Evolutionary conservation across 2,113 vertebrate species (phyloP), one percentile per base, ranked within the genome.

Genomic region (Trichechus manatus): DNA sequence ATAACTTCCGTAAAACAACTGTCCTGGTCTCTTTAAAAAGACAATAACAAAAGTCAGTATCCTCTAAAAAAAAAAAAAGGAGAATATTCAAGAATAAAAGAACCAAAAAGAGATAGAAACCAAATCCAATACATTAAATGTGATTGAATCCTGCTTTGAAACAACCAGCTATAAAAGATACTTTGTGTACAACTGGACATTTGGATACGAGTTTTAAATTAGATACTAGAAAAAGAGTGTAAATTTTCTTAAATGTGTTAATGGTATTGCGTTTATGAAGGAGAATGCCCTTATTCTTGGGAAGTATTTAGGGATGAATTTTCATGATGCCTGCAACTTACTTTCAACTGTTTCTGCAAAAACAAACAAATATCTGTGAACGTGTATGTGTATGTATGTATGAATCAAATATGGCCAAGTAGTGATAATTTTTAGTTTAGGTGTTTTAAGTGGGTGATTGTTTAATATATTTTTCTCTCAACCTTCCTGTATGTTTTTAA

Each of bases 91-190:
- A 47, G 66, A 75, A 81, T 82, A 53, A 92, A 94, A 78, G 1
- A 59, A 33, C 59, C 81, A 56, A 89, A 47, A 56, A 47, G 36
- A 84, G 50, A 77, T 36, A 96, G 88, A 6, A 22, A 23, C 36
- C 17, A 77, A 14, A 61, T 56, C 10, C 20, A 92, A 78, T 42
- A 25, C 19, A 15, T 79, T 13, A 56, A 89, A 61, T 29, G 23
- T 90, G 68, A 61, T 10, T 87, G 68, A 9, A 74, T 63, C 36
- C 25, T 83, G 42, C 75, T 92, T 92, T 93, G 22, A 78, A 88
- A 93, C 22, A 89, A 47, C 5, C 23, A 94, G 14, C 39, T 78
- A 47, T 90, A 88, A 80, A 84, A 85, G 39, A 68, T n/a, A 78
- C 23, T 42, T 64, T 11, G 82, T 19, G 17, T 27, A 68, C 11